Base-by-base conservation (phyloP, 2,888 invertebrate species). In the Bombylius major region DNA sequence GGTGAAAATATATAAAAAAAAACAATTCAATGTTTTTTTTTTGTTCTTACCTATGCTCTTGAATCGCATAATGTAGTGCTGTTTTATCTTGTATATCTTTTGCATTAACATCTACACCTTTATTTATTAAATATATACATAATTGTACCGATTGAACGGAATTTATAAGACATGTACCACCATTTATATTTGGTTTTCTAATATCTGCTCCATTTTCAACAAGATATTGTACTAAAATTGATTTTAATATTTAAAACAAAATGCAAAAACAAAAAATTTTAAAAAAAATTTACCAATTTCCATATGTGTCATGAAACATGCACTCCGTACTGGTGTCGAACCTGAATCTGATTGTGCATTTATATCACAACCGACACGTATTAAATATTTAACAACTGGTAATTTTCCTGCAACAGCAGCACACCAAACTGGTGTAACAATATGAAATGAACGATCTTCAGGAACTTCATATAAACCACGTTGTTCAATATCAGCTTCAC, bases 131-230 rank as follows among this genome's bases (percentile, higher is more conserved):
- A 74, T 83, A 89, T 58, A 82, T 79, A 72, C 92, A 93, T 51
- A 95, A 78, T 57, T 82, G 80, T 58, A 83, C 83, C 65, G 88
- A 89, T 76, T 94, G 94, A 61, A 94, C 92, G 3, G 91, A 87
- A 76, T 95, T 95, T 65, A 95, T 94, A 60, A 95, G 79, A 72
- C 94, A 94, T 3, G 94, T 93, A 58, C 94, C 94, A 57, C 94
- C 94, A 75, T 89, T 90, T 70, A 88, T 87, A 75, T 94, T 94
- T 6, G 93, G 82, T 63, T 82, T 82, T 64, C 84, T 82, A 62
- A 91, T 84, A 73, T 90, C 86, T n/a, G 90, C 90, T 59, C 89
- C 89, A 69, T 85, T 82, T 68, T 82, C 79, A 51, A 87, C 84
- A 62, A 91, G 77, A 72, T 81, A 84, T 63, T 82, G 80, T 55